These are phyloP conservation scores for Myotis myotis DNA, from an alignment of 2,797 vertebrate genomes.

Conservation along the genomic window DNA sequence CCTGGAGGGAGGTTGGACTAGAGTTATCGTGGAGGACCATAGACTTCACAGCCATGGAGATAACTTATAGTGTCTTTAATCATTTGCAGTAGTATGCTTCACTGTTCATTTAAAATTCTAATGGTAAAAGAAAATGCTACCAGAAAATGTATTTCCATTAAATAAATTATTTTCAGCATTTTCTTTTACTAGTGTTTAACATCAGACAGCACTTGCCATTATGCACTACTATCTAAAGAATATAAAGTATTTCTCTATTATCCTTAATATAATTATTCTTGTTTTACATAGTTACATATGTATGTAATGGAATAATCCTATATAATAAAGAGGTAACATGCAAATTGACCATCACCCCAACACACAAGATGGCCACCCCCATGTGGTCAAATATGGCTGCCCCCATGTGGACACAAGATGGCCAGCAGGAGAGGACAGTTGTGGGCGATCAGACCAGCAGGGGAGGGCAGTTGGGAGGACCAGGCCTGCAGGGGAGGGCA, in stretches of 20 bases:
- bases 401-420: too few species aligned
- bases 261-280: neutral
- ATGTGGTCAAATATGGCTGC: too few species aligned
- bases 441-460: too few species aligned
- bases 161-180: conserved; percentile 21
- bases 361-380: too few species aligned
- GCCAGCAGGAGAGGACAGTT: too few species aligned
- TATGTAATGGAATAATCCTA: neutral
- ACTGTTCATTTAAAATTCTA: neutral
- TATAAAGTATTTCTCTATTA: neutral
- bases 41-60: neutral
- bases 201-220: neutral
- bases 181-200: neutral
- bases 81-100: neutral
- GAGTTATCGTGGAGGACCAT: neutral
- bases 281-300: neutral
- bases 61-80: neutral
- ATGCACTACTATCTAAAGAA: conserved; percentile 1
- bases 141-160: neutral
- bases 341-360: too few species aligned
- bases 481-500: too few species aligned
- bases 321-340: too few species aligned
- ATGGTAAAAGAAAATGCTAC: neutral
- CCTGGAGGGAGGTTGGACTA: neutral
- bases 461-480: too few species aligned